Conservation (phyloP, 2,113 vertebrate species). For the Pseudolaguvia tuberculata region DNA sequence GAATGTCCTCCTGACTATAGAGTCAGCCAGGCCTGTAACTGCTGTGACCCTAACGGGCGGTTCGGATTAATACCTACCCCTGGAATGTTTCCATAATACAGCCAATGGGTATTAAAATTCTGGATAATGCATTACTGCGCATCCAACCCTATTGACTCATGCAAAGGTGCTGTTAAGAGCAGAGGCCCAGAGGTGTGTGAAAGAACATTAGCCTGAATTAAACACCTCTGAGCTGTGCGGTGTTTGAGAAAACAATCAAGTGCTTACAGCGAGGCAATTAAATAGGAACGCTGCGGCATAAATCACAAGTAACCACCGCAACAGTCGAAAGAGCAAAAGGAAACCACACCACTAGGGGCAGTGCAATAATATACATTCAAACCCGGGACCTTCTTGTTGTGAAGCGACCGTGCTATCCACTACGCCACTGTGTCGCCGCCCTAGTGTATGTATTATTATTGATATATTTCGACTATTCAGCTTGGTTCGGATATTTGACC, state of each 20-base stretch:
- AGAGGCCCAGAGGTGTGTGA: not conserved
- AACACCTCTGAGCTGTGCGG: not conserved
- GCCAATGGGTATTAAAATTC: not conserved
- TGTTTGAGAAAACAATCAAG: not conserved
- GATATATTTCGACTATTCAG: not conserved
- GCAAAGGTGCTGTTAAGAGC: constrained; percentile 19
- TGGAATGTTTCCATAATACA: constrained; percentile 9
- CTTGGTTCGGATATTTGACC: constrained; percentile 65
- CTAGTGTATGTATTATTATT: too few species aligned
- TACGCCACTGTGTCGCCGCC: too few species aligned
- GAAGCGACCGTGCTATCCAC: too few species aligned
- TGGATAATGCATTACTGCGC: not conserved
- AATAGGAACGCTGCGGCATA: not conserved
- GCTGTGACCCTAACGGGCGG: not conserved
- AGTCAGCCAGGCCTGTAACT: constrained; percentile 13
- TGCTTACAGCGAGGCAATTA: constrained; percentile 1
- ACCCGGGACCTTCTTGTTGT: too few species aligned
- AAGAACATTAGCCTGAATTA: constrained; percentile 12
- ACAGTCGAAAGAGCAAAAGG: not conserved
- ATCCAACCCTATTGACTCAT: not conserved
- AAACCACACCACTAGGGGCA: not conserved
- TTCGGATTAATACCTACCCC: constrained; percentile 11
- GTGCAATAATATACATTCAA: not conserved
- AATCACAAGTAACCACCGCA: not conserved
- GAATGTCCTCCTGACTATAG: constrained; percentile 17